Evolutionary conservation across 2,888 invertebrate species (phyloP).

Genomic region (Drosophila suboccidentalis): DNA sequence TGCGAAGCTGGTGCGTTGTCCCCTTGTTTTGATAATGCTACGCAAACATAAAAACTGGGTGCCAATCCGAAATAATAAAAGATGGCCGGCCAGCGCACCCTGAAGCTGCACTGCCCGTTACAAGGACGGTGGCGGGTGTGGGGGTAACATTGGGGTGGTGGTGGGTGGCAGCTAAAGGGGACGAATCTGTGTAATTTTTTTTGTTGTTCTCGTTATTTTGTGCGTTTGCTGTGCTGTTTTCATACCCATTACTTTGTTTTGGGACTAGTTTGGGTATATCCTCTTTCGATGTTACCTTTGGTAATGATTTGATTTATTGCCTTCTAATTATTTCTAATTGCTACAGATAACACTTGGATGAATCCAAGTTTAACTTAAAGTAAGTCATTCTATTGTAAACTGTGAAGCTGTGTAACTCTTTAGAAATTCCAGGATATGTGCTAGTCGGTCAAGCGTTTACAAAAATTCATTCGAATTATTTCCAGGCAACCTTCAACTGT

Average conservation of each 20-base stretch:
- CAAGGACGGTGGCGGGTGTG: neutral
- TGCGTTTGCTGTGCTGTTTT: slow-evolving; percentile 48
- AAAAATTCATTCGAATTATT: slow-evolving; percentile 43
- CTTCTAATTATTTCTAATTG: neutral
- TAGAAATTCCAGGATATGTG: slow-evolving; percentile 23
- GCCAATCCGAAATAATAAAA: slow-evolving; percentile 81
- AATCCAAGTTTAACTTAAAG: neutral
- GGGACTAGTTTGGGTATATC: slow-evolving; percentile 12
- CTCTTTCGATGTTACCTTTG: neutral
- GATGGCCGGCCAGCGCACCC: slow-evolving; percentile 77
- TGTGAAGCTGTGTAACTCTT: neutral
- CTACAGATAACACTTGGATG: neutral
- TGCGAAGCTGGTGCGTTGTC: slow-evolving; percentile 62
- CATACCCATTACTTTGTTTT: slow-evolving; percentile 6
- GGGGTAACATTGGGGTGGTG: neutral
- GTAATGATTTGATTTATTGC: neutral
- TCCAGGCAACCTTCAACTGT: slow-evolving; percentile 74
- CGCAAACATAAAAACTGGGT: slow-evolving; percentile 82
- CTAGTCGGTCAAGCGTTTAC: neutral
- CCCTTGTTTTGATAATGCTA: slow-evolving; percentile 82
- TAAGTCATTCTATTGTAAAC: neutral
- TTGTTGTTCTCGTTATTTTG: slow-evolving; percentile 42
- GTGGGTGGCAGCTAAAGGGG: slow-evolving; percentile 35
- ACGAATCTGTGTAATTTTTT: slow-evolving; percentile 75
- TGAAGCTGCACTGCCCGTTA: slow-evolving; percentile 31